Evolutionary conservation across 1,140 invertebrate genomes (phyloP), one percentile per base, ranked within the genome.

Genomic region (Drosophila pallidifrons): DNA sequence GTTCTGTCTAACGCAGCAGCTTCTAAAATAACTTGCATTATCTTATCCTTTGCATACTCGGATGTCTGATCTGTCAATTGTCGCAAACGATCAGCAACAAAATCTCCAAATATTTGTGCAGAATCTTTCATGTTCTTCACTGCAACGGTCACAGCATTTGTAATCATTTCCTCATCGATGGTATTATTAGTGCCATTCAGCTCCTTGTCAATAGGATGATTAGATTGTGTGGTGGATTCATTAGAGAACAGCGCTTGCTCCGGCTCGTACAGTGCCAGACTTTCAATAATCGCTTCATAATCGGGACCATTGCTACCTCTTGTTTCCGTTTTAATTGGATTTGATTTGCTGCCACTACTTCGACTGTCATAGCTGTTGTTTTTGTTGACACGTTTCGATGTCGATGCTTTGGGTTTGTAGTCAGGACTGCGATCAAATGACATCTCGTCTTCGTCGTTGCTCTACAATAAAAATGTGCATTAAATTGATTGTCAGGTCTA

Each of bases 81-180:
- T 0, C 83, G 81, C 8, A 88, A 51, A 28, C 83, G 81, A 77
- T 88, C 83, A 32, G 83, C 83, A 13, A 88, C 85, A 81, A 88
- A 88, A 41, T 88, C 83, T 0, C 83, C 83, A 32, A 88, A 88
- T 15, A 88, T 69, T 73, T 88, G 83, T 3, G 83, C 15, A 3
- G 83, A 59, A 20, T 87, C 82, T 43, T 65, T 82, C 0, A 83
- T 59, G 15, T 59, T 69, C 1, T 67, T 68, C 0, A 88, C 28
- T 1, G 83, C 83, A 32, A 8, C 52, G 8, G 83, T 63, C 8
- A 87, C 80, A 7, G 82, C 82, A 55, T 88, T 88, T 46, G 78
- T 80, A 1, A 87, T 82, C 63, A 82, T 74, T 10, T 88, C 83
- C 30, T 86, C 82, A 43, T 86, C 79, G 1, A 78, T n/a, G 11